Evolutionary conservation across 2,888 invertebrate species (phyloP).

Genomic region (Bugula neritina): DNA sequence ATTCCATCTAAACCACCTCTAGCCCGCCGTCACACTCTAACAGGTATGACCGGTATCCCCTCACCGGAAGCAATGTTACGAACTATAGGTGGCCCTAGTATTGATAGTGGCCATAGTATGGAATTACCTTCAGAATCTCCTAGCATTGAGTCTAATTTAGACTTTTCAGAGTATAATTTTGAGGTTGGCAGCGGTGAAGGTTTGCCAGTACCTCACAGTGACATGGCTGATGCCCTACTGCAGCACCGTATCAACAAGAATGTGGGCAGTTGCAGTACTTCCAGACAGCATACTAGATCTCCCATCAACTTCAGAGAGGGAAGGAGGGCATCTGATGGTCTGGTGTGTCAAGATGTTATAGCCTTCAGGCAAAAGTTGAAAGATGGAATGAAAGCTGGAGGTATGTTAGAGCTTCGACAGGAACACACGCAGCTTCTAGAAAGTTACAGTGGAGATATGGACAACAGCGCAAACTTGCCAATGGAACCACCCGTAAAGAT

Average conservation of each 20-base stretch:
- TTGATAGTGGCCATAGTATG: constrained; percentile 25
- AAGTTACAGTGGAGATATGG: constrained; percentile 2
- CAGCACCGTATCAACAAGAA: not conserved
- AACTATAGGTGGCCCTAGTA: constrained; percentile 15
- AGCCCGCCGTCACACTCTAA: constrained; percentile 27
- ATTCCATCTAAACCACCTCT: constrained; percentile 12
- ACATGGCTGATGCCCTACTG: not conserved
- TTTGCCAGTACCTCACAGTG: not conserved
- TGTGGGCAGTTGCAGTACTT: not conserved
- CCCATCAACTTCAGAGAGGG: constrained; percentile 73
- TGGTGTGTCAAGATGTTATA: constrained; percentile 64
- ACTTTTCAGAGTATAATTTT: not conserved
- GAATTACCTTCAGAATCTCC: constrained; percentile 15
- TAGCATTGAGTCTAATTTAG: constrained; percentile 15
- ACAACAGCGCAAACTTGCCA: not conserved
- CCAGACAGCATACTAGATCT: constrained; percentile 58
- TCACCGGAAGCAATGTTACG: constrained; percentile 2
- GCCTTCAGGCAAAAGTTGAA: constrained; percentile 72
- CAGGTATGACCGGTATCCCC: constrained; percentile 31
- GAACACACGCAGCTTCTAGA: constrained; percentile 60
- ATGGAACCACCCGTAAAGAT: constrained; percentile 31
- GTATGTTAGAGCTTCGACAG: constrained; percentile 73
- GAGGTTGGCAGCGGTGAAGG: not conserved
- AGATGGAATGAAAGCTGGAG: constrained; percentile 74
- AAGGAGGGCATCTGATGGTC: constrained; percentile 77